Evolutionary conservation across 2,888 invertebrate genomes (phyloP).

Genomic region (Smittia aterrima): DNA sequence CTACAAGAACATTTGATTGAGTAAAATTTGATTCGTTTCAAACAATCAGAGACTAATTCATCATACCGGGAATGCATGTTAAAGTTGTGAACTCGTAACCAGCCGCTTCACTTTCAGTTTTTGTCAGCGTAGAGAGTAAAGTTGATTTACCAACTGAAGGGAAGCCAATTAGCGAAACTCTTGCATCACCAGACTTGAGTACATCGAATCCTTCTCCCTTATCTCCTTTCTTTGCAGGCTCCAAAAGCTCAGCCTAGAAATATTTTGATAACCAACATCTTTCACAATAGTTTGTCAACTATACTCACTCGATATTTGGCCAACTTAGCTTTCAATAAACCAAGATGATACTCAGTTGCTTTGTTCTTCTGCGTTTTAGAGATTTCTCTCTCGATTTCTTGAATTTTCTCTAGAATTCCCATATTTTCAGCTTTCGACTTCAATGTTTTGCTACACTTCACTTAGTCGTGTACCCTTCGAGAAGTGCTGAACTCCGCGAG

Average conservation of each 20-base stretch:
- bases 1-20: no score
- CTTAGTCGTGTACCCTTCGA: no score
- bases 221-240: conserved; percentile 90
- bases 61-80: conserved; percentile 99
- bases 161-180: conserved; percentile 96
- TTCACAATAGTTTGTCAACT: conserved; percentile 21
- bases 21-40: no score
- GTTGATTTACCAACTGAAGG: conserved; percentile 90
- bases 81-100: conserved; percentile 98
- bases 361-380: conserved; percentile 99
- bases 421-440: no score
- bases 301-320: conserved; percentile 74
- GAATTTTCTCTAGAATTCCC: conserved; percentile 99
- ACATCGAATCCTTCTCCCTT: conserved; percentile 99
- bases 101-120: conserved; percentile 95
- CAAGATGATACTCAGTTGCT: conserved; percentile 69
- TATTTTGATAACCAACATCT: not conserved
- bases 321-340: conserved; percentile 92
- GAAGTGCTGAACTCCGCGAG: no score
- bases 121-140: conserved; percentile 88
- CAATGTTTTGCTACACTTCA: no score
- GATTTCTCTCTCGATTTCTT: conserved; percentile 98
- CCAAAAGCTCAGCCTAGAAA: conserved; percentile 64
- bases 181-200: conserved; percentile 97
- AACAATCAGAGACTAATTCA: no score